phyloP scores from a whole-genome alignment of 2,113 vertebrate genomes.

The Serilophus lunatus region DNA sequence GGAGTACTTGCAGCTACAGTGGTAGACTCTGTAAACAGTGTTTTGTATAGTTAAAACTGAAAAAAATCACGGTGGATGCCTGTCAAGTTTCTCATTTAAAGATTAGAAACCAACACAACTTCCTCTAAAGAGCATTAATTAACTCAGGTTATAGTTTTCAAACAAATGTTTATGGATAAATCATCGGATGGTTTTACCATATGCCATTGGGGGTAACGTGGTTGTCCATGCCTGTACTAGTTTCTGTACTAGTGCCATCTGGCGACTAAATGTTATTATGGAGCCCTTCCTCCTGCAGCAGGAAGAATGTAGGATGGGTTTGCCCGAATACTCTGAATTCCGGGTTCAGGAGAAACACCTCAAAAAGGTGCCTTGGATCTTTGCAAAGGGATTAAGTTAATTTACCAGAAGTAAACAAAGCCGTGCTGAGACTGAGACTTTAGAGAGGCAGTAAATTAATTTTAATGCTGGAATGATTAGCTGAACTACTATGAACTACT shows the following conservation, averaged over 20 bases:
- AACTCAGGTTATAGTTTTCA: background rate
- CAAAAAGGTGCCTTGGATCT: background rate
- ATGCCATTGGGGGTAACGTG: accelerated
- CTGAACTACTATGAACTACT: background rate
- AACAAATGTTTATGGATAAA: background rate
- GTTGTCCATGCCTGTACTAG: background rate
- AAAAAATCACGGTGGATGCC: background rate
- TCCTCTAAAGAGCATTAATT: background rate
- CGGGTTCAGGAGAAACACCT: background rate
- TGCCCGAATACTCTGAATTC: background rate
- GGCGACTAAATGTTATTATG: background rate
- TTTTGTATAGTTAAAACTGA: background rate
- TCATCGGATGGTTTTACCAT: accelerated
- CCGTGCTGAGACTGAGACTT: background rate
- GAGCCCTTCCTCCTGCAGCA: background rate
- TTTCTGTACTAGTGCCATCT: constrained; percentile 47
- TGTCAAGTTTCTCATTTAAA: background rate
- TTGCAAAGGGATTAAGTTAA: background rate
- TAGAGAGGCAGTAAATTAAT: background rate
- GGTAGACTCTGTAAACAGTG: background rate
- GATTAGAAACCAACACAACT: background rate
- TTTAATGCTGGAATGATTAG: background rate
- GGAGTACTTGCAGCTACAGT: background rate
- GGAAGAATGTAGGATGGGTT: background rate
- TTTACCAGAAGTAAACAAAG: background rate